These are phyloP conservation scores for Ambastaia sidthimunki DNA, from an alignment of 2,797 vertebrate species.

Conservation along the genomic window DNA sequence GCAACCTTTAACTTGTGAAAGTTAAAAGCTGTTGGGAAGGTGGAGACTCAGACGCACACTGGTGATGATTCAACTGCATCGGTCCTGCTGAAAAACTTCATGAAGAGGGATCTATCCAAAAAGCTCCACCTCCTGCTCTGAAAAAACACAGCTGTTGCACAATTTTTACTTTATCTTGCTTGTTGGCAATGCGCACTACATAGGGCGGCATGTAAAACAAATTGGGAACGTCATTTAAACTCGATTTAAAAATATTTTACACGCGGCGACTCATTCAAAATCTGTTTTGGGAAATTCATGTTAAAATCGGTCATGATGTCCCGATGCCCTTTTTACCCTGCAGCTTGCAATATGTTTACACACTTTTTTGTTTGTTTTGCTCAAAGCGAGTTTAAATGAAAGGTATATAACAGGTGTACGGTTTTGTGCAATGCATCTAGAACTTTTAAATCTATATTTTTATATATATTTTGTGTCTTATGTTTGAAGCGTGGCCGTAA, in stretches of 20 bases:
- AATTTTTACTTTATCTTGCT: slow-evolving; percentile 33
- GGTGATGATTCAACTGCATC: slow-evolving; percentile 40
- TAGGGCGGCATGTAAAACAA: neutral
- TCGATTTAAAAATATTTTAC: neutral
- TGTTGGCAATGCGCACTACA: neutral
- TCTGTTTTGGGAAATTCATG: neutral
- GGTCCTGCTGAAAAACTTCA: slow-evolving; percentile 63
- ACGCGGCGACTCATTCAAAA: too few relatives aligned
- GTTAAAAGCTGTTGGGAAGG: neutral
- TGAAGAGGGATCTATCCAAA: slow-evolving; percentile 35
- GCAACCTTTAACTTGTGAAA: slow-evolving; percentile 1
- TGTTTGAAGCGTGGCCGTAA: slow-evolving; percentile 5
- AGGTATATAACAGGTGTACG: neutral
- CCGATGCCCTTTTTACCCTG: too few relatives aligned
- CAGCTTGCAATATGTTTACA: neutral
- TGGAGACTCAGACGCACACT: neutral
- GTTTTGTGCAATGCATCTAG: neutral
- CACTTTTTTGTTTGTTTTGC: neutral
- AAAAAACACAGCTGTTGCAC: slow-evolving; percentile 28
- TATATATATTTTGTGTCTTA: neutral
- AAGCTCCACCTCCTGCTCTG: slow-evolving; percentile 78
- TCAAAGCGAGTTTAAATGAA: neutral
- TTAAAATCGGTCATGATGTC: too few relatives aligned
- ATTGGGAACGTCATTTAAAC: neutral
- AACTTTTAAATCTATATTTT: neutral